These are phyloP conservation scores for Medauroidea extradentata DNA, from an alignment of 1,140 invertebrate genomes.

Conservation along the genomic window DNA sequence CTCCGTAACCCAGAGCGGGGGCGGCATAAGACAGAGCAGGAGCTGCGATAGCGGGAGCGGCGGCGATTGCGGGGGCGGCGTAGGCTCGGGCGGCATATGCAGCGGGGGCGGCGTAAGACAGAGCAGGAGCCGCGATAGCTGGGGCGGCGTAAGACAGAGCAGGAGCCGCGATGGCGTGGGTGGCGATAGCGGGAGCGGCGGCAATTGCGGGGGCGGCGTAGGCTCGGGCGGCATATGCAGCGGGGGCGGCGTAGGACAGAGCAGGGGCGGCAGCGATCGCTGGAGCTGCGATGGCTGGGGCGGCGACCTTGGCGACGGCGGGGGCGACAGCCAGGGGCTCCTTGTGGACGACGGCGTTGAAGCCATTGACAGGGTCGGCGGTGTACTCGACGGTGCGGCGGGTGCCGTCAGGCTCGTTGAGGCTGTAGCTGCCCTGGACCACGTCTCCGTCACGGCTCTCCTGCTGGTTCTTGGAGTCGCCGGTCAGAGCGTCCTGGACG, in stretches of 20 bases:
- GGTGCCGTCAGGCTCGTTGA: conserved; percentile 53
- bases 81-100: too few relatives aligned
- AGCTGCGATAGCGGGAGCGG: too few relatives aligned
- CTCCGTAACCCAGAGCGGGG: too few relatives aligned
- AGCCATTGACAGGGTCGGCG: conserved; percentile 35
- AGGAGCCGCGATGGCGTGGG: conserved; percentile 37
- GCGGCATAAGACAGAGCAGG: too few relatives aligned
- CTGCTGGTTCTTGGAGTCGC: conserved; percentile 24
- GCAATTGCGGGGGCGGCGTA: conserved; percentile 8
- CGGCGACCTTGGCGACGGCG: too few relatives aligned
- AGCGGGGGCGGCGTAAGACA: too few relatives aligned
- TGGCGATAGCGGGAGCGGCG: conserved; percentile 22
- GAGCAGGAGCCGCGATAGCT: too few relatives aligned
- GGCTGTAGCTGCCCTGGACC: conserved; percentile 43
- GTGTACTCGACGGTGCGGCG: conserved; percentile 52
- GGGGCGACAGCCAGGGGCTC: background rate
- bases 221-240: conserved; percentile 18
- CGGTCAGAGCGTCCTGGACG: conserved; percentile 15
- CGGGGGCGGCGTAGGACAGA: conserved; percentile 12
- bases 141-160: too few relatives aligned
- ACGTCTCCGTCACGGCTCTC: conserved; percentile 16
- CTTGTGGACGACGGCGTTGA: conserved; percentile 18
- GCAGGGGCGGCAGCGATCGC: conserved; percentile 12
- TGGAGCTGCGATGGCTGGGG: conserved; percentile 21
- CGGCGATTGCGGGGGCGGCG: too few relatives aligned